phyloP scores from a whole-genome alignment of 2,888 invertebrate species.

The Sceliomorpha sp. region DNA sequence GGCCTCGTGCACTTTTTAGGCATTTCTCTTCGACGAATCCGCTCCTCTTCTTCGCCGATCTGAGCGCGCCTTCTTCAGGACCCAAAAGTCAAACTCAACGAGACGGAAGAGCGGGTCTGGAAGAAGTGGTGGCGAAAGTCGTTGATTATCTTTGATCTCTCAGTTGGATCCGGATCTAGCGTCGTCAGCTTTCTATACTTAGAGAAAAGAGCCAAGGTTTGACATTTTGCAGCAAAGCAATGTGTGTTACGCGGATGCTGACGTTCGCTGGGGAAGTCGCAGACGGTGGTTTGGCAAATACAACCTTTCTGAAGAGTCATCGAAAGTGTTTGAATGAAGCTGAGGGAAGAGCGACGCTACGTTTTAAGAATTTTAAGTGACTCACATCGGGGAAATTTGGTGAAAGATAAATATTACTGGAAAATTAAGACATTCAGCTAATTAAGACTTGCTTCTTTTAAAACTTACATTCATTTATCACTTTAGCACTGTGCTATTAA shows the following conservation, averaged over 20 bases:
- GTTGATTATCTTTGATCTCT: constrained; percentile 70
- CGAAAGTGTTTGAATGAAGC: constrained; percentile 20
- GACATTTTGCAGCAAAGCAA: constrained; percentile 18
- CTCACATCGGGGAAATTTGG: too few species aligned
- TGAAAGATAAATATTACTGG: too few species aligned
- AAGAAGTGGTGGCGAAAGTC: constrained; percentile 54
- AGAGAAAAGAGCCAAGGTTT: constrained; percentile 32
- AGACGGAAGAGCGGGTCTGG: constrained; percentile 46
- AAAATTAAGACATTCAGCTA: too few species aligned
- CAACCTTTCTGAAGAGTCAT: constrained; percentile 35
- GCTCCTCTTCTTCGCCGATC: constrained; percentile 19
- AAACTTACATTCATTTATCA: too few species aligned
- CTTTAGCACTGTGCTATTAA: too few species aligned
- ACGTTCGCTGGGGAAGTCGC: constrained; percentile 36
- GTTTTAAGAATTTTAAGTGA: too few species aligned
- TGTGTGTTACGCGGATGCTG: constrained; percentile 50
- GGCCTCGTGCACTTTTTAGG: constrained; percentile 38
- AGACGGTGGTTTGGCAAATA: constrained; percentile 27
- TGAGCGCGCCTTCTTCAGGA: constrained; percentile 27
- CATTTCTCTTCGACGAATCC: constrained; percentile 15
- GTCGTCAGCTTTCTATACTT: constrained; percentile 58
- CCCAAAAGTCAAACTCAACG: constrained; percentile 42
- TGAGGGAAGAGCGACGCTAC: constrained; percentile 11
- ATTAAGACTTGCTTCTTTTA: too few species aligned
- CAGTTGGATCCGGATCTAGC: constrained; percentile 55